Evolutionary conservation across 2,113 vertebrate genomes (phyloP), one percentile per base, ranked within the genome.

Genomic region (Crotalus viridis): DNA sequence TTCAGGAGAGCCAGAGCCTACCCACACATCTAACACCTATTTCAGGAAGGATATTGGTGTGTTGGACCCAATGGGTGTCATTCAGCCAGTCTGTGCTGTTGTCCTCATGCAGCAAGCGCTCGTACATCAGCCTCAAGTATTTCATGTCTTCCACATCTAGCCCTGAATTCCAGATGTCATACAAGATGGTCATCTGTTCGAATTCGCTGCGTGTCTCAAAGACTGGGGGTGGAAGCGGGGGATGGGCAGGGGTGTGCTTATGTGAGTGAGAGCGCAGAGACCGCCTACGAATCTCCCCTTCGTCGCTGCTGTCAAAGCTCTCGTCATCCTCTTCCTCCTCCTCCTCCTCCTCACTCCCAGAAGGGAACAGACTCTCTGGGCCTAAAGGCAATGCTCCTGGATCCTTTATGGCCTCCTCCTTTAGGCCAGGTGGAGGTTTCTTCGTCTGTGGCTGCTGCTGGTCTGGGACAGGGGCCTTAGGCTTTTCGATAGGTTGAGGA

Each of bases 101-200:
- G 56, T 99, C 98, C 85, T 99, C 98, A 94, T 99, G 98, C 0
- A 99, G 96, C 52, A 99, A 97, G 94, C 98, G 97, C 96, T 99
- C 98, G 1, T 99, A 99, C 0, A 97, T 99, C 59, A 97, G 97
- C 93, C 96, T 97, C 54, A 99, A 97, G 93, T 98, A 97, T 28
- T 95, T 93, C 98, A 98, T 95, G 96, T 99, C 99, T 95, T 99
- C 99, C 2, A 96, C 96, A 51, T 99, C 99, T 94, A 99, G 95
- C 10, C 99, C 99, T 0, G 97, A 97, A 97, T 99, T 99, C 99
- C 99, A 99, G 96, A 99, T 99, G 96, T 99, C 99, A 26, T 99
- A 99, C 10, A 99, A 96, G 95, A 99, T 99, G 91, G 99, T 99
- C 99, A 99, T 99, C 97, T 99, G 98, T 96, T 99, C 99, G 92